These are phyloP conservation scores for Lagorchestes hirsutus DNA, from an alignment of 2,797 vertebrate species.

Conservation along the genomic window DNA sequence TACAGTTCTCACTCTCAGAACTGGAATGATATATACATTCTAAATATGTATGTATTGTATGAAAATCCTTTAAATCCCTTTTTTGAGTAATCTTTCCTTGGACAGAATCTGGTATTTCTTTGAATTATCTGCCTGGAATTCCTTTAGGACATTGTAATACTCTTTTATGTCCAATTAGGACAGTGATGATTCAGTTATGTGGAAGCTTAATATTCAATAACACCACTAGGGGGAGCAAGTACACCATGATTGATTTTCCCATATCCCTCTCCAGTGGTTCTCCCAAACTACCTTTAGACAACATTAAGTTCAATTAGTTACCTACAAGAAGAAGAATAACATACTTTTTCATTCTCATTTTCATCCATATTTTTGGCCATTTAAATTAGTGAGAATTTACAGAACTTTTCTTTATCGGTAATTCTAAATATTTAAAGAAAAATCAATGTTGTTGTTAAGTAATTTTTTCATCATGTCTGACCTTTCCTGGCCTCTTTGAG, in stretches of 20 bases:
- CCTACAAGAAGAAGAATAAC: slow-evolving; percentile 18
- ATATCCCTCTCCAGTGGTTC: neutral
- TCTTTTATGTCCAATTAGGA: neutral
- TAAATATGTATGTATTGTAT: neutral
- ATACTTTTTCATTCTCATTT: neutral
- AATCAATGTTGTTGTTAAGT: neutral
- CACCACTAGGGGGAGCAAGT: slow-evolving; percentile 69
- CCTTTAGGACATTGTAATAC: neutral
- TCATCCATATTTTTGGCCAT: slow-evolving; percentile 20
- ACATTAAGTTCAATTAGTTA: slow-evolving; percentile 49
- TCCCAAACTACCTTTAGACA: neutral
- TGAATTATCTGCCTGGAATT: neutral
- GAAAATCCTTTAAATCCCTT: neutral
- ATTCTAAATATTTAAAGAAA: neutral
- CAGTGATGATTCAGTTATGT: neutral
- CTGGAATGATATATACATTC: neutral
- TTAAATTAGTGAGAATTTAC: slow-evolving; percentile 24
- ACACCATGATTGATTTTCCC: slow-evolving; percentile 50
- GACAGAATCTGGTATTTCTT: neutral
- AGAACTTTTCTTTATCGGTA: neutral
- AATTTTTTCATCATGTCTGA: neutral
- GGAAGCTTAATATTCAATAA: neutral
- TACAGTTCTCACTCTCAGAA: neutral
- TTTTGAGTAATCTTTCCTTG: neutral
- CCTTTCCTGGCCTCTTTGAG: neutral